Base-by-base conservation (phyloP, 2,888 invertebrate species). In the Sesamia inferens region DNA sequence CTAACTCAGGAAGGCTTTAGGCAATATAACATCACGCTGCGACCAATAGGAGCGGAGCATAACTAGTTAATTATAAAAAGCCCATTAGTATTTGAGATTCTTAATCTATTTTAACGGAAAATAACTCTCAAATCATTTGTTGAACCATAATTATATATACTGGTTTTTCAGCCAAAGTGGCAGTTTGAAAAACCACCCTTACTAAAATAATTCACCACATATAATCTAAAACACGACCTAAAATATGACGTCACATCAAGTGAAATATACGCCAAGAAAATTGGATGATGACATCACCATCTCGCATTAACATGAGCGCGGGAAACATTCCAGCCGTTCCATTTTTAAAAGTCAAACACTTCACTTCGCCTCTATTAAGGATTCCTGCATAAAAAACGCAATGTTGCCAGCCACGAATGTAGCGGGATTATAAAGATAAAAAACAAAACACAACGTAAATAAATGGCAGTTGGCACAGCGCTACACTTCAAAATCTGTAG, bases 381-480 rank as follows among this genome's bases (percentile, higher is more conserved):
- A 74, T 67, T 77, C 77, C 62, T 62, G 76, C 71, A 80, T 78
- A 80, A 82, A 75, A 83, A 76, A 75, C 72, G 69, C 68, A 71
- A 71, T 79, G 63, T 65, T 83, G 67, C 73, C 77, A 78, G 70
- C 76, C 85, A 76, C 81, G 76, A 83, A 79, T 76, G 78, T 76
- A 83, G 84, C 77, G 61, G 83, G 75, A 85, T 79, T 79, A 83
- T 81, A 74, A 79, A 85, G 75, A 77, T 62, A 78, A 76, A 74
- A 72, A 73, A 82, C 76, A 79, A 82, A 82, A 64, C 69, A 77
- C 75, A 75, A 76, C 63, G 77, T 78, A 81, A 86, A 84, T 82
- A 78, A 89, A 91, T 90, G 89, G 85, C 88, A 90, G 91, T 93
- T 93, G 93, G 93, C 92, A 92, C 90, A 87, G 89, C 85, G 88